A percentile compares a stretch with the other conserved stretches of the same genome.
Conservation (phyloP, 1,140 invertebrate genomes). For the Drosophila parvula region DNA sequence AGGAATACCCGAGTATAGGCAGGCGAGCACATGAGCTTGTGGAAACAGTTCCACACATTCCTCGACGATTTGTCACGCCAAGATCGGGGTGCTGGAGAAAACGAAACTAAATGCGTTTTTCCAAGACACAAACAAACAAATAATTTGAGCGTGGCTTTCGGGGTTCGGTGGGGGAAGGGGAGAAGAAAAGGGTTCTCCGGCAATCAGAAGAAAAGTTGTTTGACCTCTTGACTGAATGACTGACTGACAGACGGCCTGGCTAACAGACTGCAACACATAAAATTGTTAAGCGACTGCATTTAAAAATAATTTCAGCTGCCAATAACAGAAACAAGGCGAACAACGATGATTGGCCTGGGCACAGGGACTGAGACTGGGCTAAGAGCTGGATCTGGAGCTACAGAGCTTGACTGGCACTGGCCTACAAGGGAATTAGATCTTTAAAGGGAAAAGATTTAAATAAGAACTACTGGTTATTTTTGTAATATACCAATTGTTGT, state of each 20-base stretch:
- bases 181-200: constrained; percentile 16
- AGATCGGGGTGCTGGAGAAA: constrained; percentile 21
- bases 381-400: constrained; percentile 2
- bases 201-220: constrained; percentile 73
- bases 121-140: constrained; percentile 61
- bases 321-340: constrained; percentile 63
- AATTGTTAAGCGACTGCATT: constrained; percentile 81
- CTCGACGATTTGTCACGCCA: constrained; percentile 72
- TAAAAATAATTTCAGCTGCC: constrained; percentile 81
- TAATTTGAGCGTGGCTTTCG: constrained; percentile 46
- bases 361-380: constrained; percentile 19
- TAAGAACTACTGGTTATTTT: no score
- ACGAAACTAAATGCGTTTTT: constrained; percentile 60
- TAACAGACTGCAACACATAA: constrained; percentile 62
- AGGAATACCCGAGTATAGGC: constrained; percentile 13
- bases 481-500: no score
- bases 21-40: constrained; percentile 4
- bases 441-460: no score
- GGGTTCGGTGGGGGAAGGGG: not conserved
- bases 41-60: constrained; percentile 59
- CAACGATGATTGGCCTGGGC: constrained; percentile 53
- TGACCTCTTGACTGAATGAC: constrained; percentile 73
- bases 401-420: constrained; percentile 7
- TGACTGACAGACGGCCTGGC: constrained; percentile 41
- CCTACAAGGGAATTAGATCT: not conserved